Conservation (phyloP, 2,888 invertebrate species). For the Macrosoma leucophasiata region DNA sequence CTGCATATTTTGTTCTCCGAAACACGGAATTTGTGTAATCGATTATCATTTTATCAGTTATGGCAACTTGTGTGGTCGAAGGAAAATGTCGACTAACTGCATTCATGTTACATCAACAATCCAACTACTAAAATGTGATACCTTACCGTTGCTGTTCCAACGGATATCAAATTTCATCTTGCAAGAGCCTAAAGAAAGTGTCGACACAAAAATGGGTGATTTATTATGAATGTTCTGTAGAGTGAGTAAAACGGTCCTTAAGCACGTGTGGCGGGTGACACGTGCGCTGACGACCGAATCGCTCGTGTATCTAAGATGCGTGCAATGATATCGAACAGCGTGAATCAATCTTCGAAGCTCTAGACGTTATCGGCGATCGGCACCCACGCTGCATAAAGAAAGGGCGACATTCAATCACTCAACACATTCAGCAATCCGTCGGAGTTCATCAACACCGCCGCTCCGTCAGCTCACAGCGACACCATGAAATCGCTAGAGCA, state of each 20-base stretch:
- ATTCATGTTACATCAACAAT: constrained; percentile 32
- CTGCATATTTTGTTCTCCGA: constrained; percentile 5
- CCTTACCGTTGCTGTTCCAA: constrained; percentile 47
- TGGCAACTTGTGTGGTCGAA: constrained; percentile 47
- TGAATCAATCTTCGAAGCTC: constrained; percentile 65
- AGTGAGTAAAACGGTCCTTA: constrained; percentile 44
- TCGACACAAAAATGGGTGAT: constrained; percentile 49
- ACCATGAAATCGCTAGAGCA: constrained; percentile 33
- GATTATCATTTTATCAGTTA: constrained; percentile 24
- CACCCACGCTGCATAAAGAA: constrained; percentile 45
- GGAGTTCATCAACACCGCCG: too few relatives aligned
- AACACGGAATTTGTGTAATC: constrained; percentile 16
- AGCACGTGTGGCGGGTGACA: constrained; percentile 45
- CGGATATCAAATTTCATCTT: constrained; percentile 57
- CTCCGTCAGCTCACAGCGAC: too few relatives aligned
- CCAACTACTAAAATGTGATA: constrained; percentile 44
- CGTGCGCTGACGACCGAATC: constrained; percentile 49
- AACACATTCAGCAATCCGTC: constrained; percentile 20
- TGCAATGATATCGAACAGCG: constrained; percentile 52
- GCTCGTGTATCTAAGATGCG: constrained; percentile 52
- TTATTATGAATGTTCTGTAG: constrained; percentile 55
- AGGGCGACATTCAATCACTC: constrained; percentile 41
- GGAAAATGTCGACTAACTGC: constrained; percentile 34
- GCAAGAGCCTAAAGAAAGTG: constrained; percentile 44
- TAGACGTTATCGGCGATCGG: constrained; percentile 56